Base-by-base conservation (phyloP, 2,113 vertebrate genomes). In the Rhipidura dahli region DNA sequence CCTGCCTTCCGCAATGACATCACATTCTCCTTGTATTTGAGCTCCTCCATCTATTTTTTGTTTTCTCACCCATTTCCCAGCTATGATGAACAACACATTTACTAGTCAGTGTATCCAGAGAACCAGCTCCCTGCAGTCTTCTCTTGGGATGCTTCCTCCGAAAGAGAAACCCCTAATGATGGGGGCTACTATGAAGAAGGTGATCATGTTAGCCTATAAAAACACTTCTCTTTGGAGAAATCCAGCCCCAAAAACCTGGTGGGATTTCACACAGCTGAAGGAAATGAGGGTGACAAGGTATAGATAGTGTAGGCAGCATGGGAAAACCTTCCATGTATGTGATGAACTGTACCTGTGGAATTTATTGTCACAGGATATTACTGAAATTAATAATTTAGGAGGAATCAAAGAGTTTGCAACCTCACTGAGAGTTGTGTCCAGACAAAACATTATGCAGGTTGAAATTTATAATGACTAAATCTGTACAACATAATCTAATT, bases 401-500 rank as follows among this genome's bases (percentile, higher is more conserved):
- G 45, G 61, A 97, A 96, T 94, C 93, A 96, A 95, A 96, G 93
- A 68, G 57, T 93, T 87, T 96, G 83, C 92, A 95, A 95, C 93
- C 88, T 96, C 90, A 89, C 6, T 57, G 83, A 93, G 79, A 84
- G 77, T 80, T 75, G 13, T 90, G 94, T 97, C 96, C 96, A 92
- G 93, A 91, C 84, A 93, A 95, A 94, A 95, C 92, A 89, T 82
- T 91, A 75, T 89, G 87, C 77, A 81, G 75, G 92, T 87, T 97
- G 94, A 96, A 95, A 96, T 84, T 94, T 84, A 79, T 93, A 93
- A 96, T 97, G 96, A 94, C 88, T 94, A 92, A 94, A 95, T 92
- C 90, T 90, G 88, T 94, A 83, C 92, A 93, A 90, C 94, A 95
- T 94, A 96, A 96, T 93, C 92, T 97, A 96, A 96, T 96, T 96